These are phyloP conservation scores for Agrotis exclamationis DNA, from an alignment of 2,888 invertebrate genomes.

Conservation along the genomic window DNA sequence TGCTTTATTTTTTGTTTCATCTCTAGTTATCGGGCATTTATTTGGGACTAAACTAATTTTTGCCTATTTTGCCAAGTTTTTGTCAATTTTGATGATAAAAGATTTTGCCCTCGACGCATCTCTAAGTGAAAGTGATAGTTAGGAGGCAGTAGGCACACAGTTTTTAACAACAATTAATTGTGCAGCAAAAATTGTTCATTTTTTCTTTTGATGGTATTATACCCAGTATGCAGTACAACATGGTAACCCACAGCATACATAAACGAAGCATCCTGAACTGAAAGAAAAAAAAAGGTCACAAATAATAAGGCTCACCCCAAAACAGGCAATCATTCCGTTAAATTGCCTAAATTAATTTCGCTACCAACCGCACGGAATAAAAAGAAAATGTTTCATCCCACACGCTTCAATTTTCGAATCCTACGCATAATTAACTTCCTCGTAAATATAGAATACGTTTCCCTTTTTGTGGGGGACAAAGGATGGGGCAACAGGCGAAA, in stretches of 20 bases:
- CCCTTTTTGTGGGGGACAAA: conserved; percentile 12
- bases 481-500: no score
- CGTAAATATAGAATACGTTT: conserved; percentile 45
- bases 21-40: no score
- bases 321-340: conserved; percentile 42
- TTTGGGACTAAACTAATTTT: no score
- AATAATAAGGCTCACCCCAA: conserved; percentile 28
- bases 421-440: conserved; percentile 51
- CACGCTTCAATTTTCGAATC: conserved; percentile 52
- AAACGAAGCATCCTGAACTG: conserved; percentile 15
- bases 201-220: no score
- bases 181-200: no score
- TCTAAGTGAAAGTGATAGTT: no score
- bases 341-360: conserved; percentile 50
- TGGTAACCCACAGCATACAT: conserved; percentile 2
- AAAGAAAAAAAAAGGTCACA: conserved; percentile 25
- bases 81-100: no score
- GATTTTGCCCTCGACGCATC: no score
- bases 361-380: conserved; percentile 35
- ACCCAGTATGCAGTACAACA: not conserved
- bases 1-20: no score
- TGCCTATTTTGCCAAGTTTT: no score
- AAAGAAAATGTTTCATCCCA: conserved; percentile 27
- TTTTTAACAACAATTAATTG: no score
- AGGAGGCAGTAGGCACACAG: no score